Percentiles rank a stretch among this genome's conserved stretches.
phyloP scores from a whole-genome alignment of 2,797 vertebrate species.

The Squalus acanthias region DNA sequence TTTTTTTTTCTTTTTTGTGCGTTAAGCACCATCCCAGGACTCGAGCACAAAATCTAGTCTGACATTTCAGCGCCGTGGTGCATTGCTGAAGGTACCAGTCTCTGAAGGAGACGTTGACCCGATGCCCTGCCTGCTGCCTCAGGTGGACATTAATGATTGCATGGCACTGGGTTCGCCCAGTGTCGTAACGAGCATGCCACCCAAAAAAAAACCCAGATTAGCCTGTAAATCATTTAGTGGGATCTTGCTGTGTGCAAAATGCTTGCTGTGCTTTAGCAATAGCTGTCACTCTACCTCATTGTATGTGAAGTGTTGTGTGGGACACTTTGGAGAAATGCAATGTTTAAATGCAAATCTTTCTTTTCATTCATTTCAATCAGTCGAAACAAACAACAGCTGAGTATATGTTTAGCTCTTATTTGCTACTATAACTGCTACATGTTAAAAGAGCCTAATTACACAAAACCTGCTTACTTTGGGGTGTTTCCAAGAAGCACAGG shows the following conservation, averaged over 20 bases:
- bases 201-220: neutral
- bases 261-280: neutral
- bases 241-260: neutral
- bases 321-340: neutral
- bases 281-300: neutral
- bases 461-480: neutral
- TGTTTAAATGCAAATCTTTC: neutral
- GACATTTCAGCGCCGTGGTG: neutral
- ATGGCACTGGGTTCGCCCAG: neutral
- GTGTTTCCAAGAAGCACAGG: neutral
- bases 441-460: neutral
- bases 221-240: neutral
- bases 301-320: neutral
- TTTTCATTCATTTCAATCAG: neutral
- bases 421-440: neutral
- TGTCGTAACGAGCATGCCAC: neutral
- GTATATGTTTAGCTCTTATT: neutral
- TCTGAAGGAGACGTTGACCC: too few species aligned
- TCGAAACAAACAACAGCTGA: neutral
- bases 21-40: too few species aligned
- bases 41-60: too few species aligned
- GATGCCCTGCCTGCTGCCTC: neutral
- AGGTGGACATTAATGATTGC: neutral
- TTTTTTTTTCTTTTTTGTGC: too few species aligned
- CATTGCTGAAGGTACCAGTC: neutral